Evolutionary conservation across 2,888 invertebrate species (phyloP), one percentile per base, ranked within the genome.

Genomic region (Alviniconcha strummeri): DNA sequence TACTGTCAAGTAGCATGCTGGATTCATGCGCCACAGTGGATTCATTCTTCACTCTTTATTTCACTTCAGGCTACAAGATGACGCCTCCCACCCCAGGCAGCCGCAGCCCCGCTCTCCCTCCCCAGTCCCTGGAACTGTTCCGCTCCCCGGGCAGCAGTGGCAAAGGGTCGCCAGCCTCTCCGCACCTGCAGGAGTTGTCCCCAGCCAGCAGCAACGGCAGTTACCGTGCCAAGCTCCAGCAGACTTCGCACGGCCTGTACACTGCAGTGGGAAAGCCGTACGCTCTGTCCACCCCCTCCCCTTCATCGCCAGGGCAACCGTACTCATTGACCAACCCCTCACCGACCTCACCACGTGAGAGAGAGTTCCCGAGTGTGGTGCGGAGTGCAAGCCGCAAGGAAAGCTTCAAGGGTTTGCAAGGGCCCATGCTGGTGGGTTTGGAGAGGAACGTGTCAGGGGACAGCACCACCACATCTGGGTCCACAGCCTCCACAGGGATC

Each of bases 311-410:
- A 36, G 76, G 69, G 5, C 76, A 69, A 15, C 36, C 76, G 7
- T 82, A 77, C 77, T 13, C n/a, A 36, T 82, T 19, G 79, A 79
- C 55, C 82, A 84, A 11, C 36, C 82, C 75, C 56, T 74, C 75
- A 13, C 76, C 75, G 4, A 64, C 79, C 3, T 79, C 67, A 64
- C 84, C 84, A 13, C 84, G 17, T 17, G 85, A 84, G 60, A 83
- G 74, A 81, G 77, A 77, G 13, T 78, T 71, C 87, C 88, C 57
- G 77, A 87, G 76, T 87, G 89, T 82, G 85, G 87, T 89, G 84
- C 88, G 89, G 64, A 89, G 88, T 87, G 88, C 87, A 13, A 90
- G 90, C 83, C 85, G 88, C 60, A 89, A 89, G 74, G 91, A 91
- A 76, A 91, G 90, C 85, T 91, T 90, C 82, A 90, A 90, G 82